Percentiles rank a stretch among this genome's conserved stretches.
phyloP scores from a whole-genome alignment of 2,797 vertebrate species.

The Mus caroli region DNA sequence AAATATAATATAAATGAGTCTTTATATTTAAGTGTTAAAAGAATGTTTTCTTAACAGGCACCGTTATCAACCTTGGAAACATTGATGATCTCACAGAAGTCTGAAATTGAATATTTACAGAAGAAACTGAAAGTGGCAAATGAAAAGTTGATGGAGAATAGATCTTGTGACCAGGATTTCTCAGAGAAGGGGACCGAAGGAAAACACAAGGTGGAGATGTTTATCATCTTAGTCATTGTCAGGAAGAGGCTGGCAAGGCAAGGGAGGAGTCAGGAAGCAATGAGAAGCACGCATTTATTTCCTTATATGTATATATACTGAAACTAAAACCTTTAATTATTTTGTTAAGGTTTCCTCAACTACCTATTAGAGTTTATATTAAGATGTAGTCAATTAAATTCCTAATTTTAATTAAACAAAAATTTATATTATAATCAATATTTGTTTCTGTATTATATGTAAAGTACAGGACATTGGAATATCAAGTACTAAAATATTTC shows the following conservation, averaged over 20 bases:
- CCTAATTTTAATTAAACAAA: conserved; percentile 25
- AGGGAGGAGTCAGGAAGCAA: conserved; percentile 26
- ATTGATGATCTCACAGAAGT: conserved; percentile 85
- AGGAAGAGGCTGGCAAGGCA: conserved; percentile 81
- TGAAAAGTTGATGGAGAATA: conserved; percentile 79
- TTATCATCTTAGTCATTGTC: conserved; percentile 83
- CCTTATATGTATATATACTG: conserved; percentile 80
- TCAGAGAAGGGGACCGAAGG: conserved; percentile 82
- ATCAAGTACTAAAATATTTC: conserved; percentile 51
- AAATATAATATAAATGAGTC: not conserved
- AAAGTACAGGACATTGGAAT: not conserved
- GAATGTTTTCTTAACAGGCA: conserved; percentile 79
- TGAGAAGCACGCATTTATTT: conserved; percentile 56
- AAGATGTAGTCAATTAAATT: conserved; percentile 14
- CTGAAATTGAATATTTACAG: conserved; percentile 88
- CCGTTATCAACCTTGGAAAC: conserved; percentile 83
- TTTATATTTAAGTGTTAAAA: conserved; percentile 39
- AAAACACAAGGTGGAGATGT: conserved; percentile 84
- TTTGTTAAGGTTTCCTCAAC: conserved; percentile 41
- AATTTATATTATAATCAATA: conserved; percentile 1
- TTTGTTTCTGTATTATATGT: conserved; percentile 58
- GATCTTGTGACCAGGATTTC: conserved; percentile 65
- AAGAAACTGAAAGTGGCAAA: conserved; percentile 84
- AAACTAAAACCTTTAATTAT: conserved; percentile 58
- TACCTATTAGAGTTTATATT: conserved; percentile 39